Percentiles rank a stretch among this genome's conserved stretches.
phyloP scores from a whole-genome alignment of 2,888 invertebrate genomes.

The Noctuana brunneofusca region DNA sequence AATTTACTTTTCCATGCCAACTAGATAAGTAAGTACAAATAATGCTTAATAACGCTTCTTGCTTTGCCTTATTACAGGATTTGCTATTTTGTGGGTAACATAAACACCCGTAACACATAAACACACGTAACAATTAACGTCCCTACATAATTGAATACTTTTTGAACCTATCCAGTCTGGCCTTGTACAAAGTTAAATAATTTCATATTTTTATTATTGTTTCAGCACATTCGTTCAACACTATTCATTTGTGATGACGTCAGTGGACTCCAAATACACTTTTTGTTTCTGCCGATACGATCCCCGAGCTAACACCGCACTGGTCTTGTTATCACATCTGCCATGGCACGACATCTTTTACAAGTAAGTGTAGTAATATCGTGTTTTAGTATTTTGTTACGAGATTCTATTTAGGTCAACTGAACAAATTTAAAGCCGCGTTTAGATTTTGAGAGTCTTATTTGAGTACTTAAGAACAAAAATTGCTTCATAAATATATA shows the following conservation, averaged over 20 bases:
- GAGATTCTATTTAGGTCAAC: not conserved
- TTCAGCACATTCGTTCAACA: constrained; percentile 92
- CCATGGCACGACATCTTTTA: constrained; percentile 99
- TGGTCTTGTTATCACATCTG: constrained; percentile 93
- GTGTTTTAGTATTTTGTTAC: not conserved
- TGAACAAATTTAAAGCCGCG: too few relatives aligned
- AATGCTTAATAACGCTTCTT: too few relatives aligned
- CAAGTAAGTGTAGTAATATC: constrained; percentile 83
- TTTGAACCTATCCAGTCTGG: too few relatives aligned
- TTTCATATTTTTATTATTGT: constrained; percentile 52
- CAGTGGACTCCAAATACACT: constrained; percentile 96
- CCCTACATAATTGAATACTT: too few relatives aligned
- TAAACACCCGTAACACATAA: too few relatives aligned
- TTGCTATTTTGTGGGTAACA: too few relatives aligned
- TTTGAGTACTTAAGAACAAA: too few relatives aligned
- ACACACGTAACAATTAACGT: too few relatives aligned
- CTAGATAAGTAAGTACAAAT: constrained; percentile 66
- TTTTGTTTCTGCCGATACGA: constrained; percentile 99
- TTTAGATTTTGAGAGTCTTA: too few relatives aligned
- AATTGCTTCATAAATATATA: too few relatives aligned
- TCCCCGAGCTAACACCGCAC: constrained; percentile 92
- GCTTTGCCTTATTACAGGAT: too few relatives aligned
- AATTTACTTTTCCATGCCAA: constrained; percentile 92
- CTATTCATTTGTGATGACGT: constrained; percentile 98
- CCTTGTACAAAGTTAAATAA: too few relatives aligned